These are phyloP conservation scores for Drosophila nigrodunni DNA, from an alignment of 1,140 invertebrate genomes.

Conservation along the genomic window DNA sequence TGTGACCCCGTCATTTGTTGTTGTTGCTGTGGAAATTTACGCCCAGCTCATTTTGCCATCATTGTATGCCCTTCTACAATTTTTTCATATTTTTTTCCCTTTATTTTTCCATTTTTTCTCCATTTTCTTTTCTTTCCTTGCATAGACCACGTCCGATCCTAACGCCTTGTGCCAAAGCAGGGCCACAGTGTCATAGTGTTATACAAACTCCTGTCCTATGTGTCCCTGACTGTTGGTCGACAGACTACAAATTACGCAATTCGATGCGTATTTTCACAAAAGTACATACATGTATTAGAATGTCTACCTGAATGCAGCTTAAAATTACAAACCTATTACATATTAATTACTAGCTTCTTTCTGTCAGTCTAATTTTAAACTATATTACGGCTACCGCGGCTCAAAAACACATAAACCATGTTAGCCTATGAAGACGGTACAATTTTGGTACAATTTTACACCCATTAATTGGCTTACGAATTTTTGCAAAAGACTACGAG, in stretches of 20 bases:
- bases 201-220: constrained; percentile 13
- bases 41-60: constrained; percentile 70
- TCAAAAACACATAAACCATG: not conserved
- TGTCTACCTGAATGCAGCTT: not conserved
- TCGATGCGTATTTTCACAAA: constrained; percentile 36
- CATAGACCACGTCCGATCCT: too few species aligned
- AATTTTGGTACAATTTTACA: too few species aligned
- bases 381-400: constrained; percentile 1
- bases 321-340: not conserved
- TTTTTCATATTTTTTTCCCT: constrained; percentile 50
- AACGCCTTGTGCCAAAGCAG: constrained; percentile 28
- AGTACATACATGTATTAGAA: constrained; percentile 10
- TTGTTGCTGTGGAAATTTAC: constrained; percentile 44
- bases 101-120: constrained; percentile 11
- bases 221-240: constrained; percentile 19
- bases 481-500: too few species aligned
- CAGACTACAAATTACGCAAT: constrained; percentile 51
- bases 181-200: not conserved
- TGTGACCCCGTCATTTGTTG: constrained; percentile 55
- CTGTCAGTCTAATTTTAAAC: constrained; percentile 3
- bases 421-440: too few species aligned
- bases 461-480: too few species aligned
- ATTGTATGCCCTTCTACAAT: constrained; percentile 40
- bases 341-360: not conserved
- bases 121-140: constrained; percentile 1